phyloP scores from a whole-genome alignment of 1,140 invertebrate genomes.

The Pseudomyrmex concolor region DNA sequence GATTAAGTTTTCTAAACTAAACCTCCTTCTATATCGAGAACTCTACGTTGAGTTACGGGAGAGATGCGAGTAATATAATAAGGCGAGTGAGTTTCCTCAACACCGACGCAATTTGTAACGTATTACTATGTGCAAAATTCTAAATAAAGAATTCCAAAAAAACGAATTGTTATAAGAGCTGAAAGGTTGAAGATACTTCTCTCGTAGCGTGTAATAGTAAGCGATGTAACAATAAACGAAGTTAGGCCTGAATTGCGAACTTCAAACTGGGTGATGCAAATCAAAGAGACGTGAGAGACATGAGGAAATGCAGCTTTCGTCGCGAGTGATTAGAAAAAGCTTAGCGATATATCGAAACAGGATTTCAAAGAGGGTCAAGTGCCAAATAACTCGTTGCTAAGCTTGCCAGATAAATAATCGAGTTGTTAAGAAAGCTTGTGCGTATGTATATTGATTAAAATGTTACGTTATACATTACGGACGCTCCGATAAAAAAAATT shows the following conservation, averaged over 20 bases:
- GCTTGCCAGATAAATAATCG: constrained; percentile 46
- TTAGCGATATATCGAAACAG: constrained; percentile 23
- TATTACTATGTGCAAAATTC: neutral
- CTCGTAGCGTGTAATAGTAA: constrained; percentile 49
- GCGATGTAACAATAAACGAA: constrained; percentile 72
- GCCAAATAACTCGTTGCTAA: constrained; percentile 71
- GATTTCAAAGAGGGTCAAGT: constrained; percentile 61
- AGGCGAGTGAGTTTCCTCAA: constrained; percentile 27
- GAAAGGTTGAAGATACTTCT: constrained; percentile 20
- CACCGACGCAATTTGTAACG: neutral
- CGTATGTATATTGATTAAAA: constrained; percentile 37
- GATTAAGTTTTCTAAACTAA: constrained; percentile 64
- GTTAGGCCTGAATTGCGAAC: constrained; percentile 71
- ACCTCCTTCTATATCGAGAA: constrained; percentile 31
- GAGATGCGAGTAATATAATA: constrained; percentile 17
- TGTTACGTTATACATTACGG: constrained; percentile 17
- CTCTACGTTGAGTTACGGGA: constrained; percentile 50
- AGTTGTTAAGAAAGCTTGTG: constrained; percentile 38
- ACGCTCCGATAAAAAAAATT: constrained; percentile 56
- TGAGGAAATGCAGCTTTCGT: neutral
- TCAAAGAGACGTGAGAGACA: constrained; percentile 3
- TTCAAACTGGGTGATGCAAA: constrained; percentile 10
- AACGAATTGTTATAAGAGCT: neutral
- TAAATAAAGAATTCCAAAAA: neutral
- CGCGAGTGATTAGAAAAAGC: neutral